phyloP scores from a whole-genome alignment of 64 coral and sea anemone genomes.

The Porites australiensis region DNA sequence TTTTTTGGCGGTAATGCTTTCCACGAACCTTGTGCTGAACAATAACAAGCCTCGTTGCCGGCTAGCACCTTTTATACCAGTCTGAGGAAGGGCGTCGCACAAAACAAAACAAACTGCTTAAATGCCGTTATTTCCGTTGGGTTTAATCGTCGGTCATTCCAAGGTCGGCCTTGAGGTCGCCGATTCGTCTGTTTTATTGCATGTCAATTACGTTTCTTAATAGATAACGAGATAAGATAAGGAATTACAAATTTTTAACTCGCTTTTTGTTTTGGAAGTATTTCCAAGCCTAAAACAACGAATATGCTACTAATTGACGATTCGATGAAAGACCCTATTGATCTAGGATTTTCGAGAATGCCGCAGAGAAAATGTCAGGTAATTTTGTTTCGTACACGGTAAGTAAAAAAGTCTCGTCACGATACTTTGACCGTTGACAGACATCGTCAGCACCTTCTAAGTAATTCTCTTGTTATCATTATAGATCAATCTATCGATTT shows the following conservation, averaged over 20 bases:
- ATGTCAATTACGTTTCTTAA: constrained; percentile 30
- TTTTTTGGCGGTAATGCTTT: neutral
- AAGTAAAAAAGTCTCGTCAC: neutral
- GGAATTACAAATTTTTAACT: neutral
- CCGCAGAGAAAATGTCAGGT: neutral
- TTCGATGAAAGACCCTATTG: neutral
- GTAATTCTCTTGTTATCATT: neutral
- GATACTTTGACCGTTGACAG: neutral
- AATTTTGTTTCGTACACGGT: neutral
- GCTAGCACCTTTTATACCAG: neutral
- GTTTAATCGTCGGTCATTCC: neutral
- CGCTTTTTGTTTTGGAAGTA: neutral
- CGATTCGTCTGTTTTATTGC: constrained; percentile 8
- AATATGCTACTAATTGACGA: neutral
- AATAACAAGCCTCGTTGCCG: neutral
- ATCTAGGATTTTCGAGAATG: constrained; percentile 34
- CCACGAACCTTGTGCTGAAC: neutral
- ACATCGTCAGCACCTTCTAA: neutral
- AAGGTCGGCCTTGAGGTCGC: neutral
- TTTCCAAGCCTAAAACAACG: neutral
- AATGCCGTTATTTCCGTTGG: constrained; percentile 22
- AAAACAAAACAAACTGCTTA: neutral
- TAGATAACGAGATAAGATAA: constrained; percentile 20
- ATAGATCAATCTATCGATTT: neutral
- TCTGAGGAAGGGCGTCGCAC: constrained; percentile 3